Evolutionary conservation across 1,140 invertebrate genomes (phyloP).

Genomic region (Lucilia sericata): DNA sequence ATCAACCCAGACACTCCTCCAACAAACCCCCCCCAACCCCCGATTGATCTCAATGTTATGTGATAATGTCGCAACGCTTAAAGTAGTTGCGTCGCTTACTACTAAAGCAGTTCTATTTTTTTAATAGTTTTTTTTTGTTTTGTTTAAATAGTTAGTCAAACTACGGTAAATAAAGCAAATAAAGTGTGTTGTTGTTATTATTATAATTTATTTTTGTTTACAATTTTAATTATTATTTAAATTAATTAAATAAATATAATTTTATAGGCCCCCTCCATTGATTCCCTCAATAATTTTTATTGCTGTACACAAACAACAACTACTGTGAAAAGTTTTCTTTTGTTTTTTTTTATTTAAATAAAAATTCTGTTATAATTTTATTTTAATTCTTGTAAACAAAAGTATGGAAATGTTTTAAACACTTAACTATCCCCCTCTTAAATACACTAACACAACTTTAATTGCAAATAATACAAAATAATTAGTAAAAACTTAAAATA

Average conservation of each 20-base stretch:
- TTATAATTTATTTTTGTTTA: conserved; percentile 23
- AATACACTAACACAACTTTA: too few relatives aligned
- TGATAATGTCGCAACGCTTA: conserved; percentile 38
- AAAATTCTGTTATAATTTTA: too few relatives aligned
- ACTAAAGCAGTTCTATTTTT: conserved; percentile 30
- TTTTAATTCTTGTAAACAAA: conserved; percentile 9
- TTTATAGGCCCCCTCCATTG: background rate
- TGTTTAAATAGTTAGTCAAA: conserved; percentile 38
- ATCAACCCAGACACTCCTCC: background rate
- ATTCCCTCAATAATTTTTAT: background rate
- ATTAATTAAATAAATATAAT: too few relatives aligned
- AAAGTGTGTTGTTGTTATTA: conserved; percentile 15
- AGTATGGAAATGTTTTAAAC: too few relatives aligned
- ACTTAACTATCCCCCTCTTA: too few relatives aligned
- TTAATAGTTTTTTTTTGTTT: background rate
- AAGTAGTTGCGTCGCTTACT: conserved; percentile 38
- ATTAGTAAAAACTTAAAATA: background rate
- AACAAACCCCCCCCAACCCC: background rate
- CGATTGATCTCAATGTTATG: conserved; percentile 42
- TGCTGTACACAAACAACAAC: too few relatives aligned
- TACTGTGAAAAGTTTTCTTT: background rate
- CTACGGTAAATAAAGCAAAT: background rate
- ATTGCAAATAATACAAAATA: background rate
- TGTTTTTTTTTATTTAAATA: background rate
- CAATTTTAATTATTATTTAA: too few relatives aligned